Evolutionary conservation across 35 echinoderm and acorn worm genomes (phyloP), one percentile per base, ranked within the genome.

Genomic region (Lytechinus variegatus): DNA sequence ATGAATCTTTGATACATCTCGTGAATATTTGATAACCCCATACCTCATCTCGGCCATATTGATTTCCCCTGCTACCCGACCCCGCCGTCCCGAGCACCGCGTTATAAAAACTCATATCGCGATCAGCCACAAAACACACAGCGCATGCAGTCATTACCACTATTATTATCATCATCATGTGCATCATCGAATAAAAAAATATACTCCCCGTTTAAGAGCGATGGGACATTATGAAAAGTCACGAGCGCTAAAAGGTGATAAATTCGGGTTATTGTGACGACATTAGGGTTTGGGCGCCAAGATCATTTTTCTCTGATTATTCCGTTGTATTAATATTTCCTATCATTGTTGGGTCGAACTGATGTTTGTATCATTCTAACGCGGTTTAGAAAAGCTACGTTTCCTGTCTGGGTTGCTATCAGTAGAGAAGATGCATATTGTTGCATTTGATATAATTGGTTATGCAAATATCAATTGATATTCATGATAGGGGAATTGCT

Each of bases 21-120:
- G 29, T 90, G 88, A 90, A 90, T 90, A 90, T 52, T 90, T 90
- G 88, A 90, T 54, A 54, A 51, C 28, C 88, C 88, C 52, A 90
- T 54, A 54, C 29, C 88, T 90, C 88, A 90, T 90, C 88, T 90
- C 27, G 29, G 88, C 88, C 88, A 90, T 90, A 44, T 90, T 90
- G 88, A 90, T 90, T 90, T 90, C 88, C 88, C 88, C 28, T 90
- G 88, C 88, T 27, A 90, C 88, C 88, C 88, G 52, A 54, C 66
- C 66, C 56, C 56, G 56, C 56, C 56, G 13, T 58, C 66, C 66
- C 19, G 66, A 79, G 19, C 66, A 79, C 19, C 19, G 12, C 66
- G 19, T 79, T 79, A 16, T 79, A 79, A 79, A 79, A 79, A 79
- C 14, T 6, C 19, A 79, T 79, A 79, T 24, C 14, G 56, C 56